Evolutionary conservation across 2,797 vertebrate genomes (phyloP).

Genomic region (Sebastes oblongus): DNA sequence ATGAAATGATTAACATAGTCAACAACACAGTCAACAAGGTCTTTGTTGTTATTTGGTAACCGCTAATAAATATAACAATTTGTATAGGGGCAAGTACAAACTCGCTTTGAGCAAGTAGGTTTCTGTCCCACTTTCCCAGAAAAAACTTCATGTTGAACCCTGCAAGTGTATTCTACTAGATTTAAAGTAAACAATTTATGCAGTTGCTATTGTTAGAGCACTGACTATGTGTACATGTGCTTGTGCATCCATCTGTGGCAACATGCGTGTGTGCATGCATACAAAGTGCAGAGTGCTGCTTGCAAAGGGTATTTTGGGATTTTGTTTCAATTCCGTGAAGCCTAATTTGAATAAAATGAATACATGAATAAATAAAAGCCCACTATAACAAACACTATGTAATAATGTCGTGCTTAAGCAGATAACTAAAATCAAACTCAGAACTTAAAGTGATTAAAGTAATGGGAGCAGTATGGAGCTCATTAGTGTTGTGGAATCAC

Average conservation of each 20-base stretch:
- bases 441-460: conserved; percentile 22
- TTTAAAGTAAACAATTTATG: not conserved
- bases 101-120: too few species aligned
- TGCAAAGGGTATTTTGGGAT: not conserved
- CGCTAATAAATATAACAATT: too few species aligned
- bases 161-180: not conserved
- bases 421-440: conserved; percentile 8
- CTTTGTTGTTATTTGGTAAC: too few species aligned
- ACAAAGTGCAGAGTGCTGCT: not conserved
- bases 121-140: too few species aligned
- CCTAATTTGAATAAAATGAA: conserved; percentile 35
- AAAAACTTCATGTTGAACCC: too few species aligned
- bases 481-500: conserved; percentile 3
- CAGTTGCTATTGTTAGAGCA: not conserved
- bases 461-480: not conserved
- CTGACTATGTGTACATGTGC: not conserved
- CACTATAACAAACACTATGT: not conserved
- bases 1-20: too few species aligned
- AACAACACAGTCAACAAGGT: too few species aligned
- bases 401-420: conserved; percentile 3
- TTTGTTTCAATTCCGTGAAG: not conserved
- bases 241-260: not conserved
- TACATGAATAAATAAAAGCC: conserved; percentile 48
- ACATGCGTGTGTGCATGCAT: not conserved
- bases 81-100: too few species aligned